Evolutionary conservation across 64 coral and sea anemone genomes (phyloP).

Genomic region (Platygyra sinensis): DNA sequence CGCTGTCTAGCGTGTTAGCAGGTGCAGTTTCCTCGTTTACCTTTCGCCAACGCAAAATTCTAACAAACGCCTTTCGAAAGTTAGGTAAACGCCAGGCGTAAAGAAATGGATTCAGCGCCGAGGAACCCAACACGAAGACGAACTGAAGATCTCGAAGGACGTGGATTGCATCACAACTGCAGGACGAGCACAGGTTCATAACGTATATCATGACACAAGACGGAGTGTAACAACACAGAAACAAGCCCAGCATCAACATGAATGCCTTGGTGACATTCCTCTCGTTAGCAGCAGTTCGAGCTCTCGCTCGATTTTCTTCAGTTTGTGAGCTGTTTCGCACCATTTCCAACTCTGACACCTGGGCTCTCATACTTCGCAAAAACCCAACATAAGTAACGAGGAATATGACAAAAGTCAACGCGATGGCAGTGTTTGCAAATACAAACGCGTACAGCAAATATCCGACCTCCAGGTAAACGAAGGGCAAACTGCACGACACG

Average conservation of each 20-base stretch:
- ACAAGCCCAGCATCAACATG: constrained; percentile 57
- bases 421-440: constrained; percentile 63
- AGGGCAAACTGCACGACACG: constrained; percentile 37
- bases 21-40: neutral
- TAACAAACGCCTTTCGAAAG: constrained; percentile 72
- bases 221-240: constrained; percentile 61
- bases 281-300: constrained; percentile 26
- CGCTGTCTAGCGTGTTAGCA: neutral
- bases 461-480: constrained; percentile 66
- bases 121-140: constrained; percentile 72
- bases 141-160: constrained; percentile 77
- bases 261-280: constrained; percentile 65
- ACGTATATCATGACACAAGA: constrained; percentile 70
- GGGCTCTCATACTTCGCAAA: constrained; percentile 57
- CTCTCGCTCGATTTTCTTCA: constrained; percentile 16
- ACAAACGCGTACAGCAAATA: constrained; percentile 68
- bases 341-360: constrained; percentile 42
- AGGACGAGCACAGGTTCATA: constrained; percentile 70
- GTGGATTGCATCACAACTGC: constrained; percentile 64
- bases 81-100: constrained; percentile 72
- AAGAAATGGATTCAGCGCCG: constrained; percentile 64
- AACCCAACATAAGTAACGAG: constrained; percentile 45
- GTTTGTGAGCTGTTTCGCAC: constrained; percentile 28
- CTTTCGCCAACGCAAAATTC: constrained; percentile 30
- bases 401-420: constrained; percentile 57